Percentiles rank a stretch among this genome's conserved stretches.
These are phyloP conservation scores for Arizona elegans DNA, from an alignment of 2,113 vertebrate genomes.

Conservation along the genomic window DNA sequence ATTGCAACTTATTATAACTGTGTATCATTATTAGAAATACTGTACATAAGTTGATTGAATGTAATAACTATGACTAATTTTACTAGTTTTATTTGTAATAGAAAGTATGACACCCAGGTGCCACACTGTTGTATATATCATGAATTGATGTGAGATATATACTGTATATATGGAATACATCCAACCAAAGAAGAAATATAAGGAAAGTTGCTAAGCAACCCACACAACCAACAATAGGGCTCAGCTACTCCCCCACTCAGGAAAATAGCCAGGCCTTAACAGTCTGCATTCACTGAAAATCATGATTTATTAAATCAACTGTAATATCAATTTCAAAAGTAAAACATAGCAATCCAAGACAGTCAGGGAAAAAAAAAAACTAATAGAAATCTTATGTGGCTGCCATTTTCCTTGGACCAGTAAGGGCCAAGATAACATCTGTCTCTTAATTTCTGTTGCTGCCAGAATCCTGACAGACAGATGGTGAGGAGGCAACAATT, in stretches of 20 bases:
- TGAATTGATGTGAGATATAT: too few species aligned
- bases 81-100: too few species aligned
- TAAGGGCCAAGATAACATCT: neutral
- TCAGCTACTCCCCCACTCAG: neutral
- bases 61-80: too few species aligned
- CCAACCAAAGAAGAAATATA: neutral
- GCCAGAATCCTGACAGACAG: neutral
- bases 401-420: neutral
- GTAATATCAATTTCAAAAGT: neutral
- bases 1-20: too few species aligned
- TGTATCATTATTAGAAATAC: too few species aligned
- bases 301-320: neutral
- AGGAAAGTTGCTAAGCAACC: neutral
- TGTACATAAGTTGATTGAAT: too few species aligned
- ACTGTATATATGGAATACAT: neutral
- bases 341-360: neutral
- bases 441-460: neutral
- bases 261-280: neutral
- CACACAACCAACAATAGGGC: neutral
- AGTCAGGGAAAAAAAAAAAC: neutral
- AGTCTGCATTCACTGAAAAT: neutral
- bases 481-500: neutral
- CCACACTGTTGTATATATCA: too few species aligned
- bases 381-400: neutral
- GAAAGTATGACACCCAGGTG: too few species aligned